A percentile compares a stretch with the other conserved stretches of the same genome.
These are phyloP conservation scores for Heliangelus exortis DNA, from an alignment of 2,797 vertebrate genomes.

Conservation along the genomic window DNA sequence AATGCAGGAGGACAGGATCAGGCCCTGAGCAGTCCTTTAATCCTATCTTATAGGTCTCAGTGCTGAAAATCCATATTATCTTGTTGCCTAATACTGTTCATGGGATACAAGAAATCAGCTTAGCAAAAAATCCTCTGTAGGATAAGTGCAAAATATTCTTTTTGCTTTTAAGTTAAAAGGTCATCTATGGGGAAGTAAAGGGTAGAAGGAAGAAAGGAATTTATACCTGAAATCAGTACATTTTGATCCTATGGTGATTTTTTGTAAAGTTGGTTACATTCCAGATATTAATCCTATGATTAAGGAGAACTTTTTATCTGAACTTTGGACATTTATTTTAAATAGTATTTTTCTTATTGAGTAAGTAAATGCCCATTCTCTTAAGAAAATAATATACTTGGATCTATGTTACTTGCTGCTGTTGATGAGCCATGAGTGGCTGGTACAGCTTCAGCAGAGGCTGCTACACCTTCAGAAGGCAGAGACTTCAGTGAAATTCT, in stretches of 20 bases:
- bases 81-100: conserved; percentile 40
- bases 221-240: background rate
- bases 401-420: background rate
- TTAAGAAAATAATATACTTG: background rate
- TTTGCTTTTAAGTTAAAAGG: conserved; percentile 9
- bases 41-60: conserved; percentile 24
- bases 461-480: background rate
- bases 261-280: background rate
- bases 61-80: conserved; percentile 46
- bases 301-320: background rate
- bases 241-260: background rate
- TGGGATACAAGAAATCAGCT: conserved; percentile 53
- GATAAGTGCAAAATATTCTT: conserved; percentile 6
- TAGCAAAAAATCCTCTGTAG: conserved; percentile 31
- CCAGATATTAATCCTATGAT: background rate
- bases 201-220: background rate
- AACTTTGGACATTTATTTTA: background rate
- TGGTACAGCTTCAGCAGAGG: background rate
- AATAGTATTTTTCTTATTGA: background rate
- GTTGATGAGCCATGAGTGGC: fast-evolving
- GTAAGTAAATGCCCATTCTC: background rate
- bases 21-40: conserved; percentile 17
- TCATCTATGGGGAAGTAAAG: background rate
- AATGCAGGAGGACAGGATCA: conserved; percentile 4
- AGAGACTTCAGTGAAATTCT: background rate